A percentile compares a stretch with the other conserved stretches of the same genome.
These are phyloP conservation scores for Rhinatrema bivittatum DNA, from an alignment of 2,797 vertebrate genomes.

Conservation along the genomic window DNA sequence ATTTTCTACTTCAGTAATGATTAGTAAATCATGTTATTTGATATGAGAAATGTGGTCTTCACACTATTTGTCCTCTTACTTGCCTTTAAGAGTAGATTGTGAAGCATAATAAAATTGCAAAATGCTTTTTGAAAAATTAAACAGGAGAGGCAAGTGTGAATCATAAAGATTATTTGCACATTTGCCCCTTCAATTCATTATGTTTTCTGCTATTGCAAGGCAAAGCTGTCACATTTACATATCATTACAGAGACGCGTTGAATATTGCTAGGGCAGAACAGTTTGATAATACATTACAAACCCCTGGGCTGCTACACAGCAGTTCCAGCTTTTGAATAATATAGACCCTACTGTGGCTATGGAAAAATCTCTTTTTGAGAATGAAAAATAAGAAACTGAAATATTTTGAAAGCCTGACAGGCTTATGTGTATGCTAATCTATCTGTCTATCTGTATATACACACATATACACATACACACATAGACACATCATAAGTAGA, in stretches of 20 bases:
- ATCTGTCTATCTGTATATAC: too few species aligned
- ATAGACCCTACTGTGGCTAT: too few species aligned
- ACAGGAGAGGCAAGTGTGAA: slow-evolving; percentile 26
- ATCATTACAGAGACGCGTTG: slow-evolving; percentile 18
- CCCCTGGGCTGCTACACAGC: slow-evolving; percentile 12
- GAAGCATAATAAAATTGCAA: slow-evolving; percentile 44
- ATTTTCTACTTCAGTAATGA: slow-evolving; percentile 35
- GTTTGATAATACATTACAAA: slow-evolving; percentile 24
- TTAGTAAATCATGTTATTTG: slow-evolving; percentile 41
- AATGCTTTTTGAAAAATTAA: slow-evolving; percentile 48
- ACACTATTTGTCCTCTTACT: slow-evolving; percentile 20
- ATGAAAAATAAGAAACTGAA: too few species aligned
- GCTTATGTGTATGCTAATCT: too few species aligned
- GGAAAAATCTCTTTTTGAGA: too few species aligned
- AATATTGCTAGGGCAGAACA: slow-evolving; percentile 17
- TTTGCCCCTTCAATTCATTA: slow-evolving; percentile 32
- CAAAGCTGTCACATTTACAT: slow-evolving; percentile 24
- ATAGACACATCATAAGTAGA: slow-evolving; percentile 49
- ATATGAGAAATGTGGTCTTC: slow-evolving; percentile 39
- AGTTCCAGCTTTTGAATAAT: slow-evolving; percentile 31
- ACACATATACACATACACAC: slow-evolving; percentile 16
- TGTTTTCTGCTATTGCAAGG: slow-evolving; percentile 22
- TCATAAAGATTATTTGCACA: slow-evolving; percentile 41
- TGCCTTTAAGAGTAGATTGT: slow-evolving; percentile 19
- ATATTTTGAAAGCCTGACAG: too few species aligned